These are phyloP conservation scores for Thecophora atra DNA, from an alignment of 2,888 invertebrate species.

Conservation along the genomic window DNA sequence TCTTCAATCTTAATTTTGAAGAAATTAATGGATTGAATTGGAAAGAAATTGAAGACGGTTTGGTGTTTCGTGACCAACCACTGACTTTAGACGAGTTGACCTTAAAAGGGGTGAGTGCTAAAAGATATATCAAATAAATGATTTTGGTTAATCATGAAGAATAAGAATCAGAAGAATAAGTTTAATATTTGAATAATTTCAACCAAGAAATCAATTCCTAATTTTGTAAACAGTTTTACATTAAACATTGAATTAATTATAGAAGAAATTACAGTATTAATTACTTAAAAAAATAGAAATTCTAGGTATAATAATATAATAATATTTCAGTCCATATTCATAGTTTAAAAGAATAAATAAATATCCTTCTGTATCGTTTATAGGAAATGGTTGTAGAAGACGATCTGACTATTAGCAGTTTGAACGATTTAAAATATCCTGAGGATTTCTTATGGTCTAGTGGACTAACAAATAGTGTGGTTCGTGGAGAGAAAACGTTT, in stretches of 20 bases:
- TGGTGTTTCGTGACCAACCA: conserved; percentile 66
- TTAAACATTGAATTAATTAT: no score
- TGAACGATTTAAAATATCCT: conserved; percentile 69
- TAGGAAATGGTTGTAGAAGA: conserved; percentile 65
- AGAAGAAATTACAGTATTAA: no score
- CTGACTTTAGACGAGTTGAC: conserved; percentile 62
- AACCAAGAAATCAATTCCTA: no score
- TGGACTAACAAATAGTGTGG: conserved; percentile 54
- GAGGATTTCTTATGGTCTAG: conserved; percentile 67
- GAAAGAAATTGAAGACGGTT: conserved; percentile 61
- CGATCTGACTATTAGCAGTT: conserved; percentile 54
- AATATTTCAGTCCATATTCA: no score
- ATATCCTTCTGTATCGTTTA: conserved; percentile 41
- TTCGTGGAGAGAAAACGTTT: conserved; percentile 68
- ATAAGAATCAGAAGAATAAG: no score
- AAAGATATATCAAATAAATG: no score
- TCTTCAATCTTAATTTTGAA: conserved; percentile 53
- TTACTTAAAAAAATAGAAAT: no score
- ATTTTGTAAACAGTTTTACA: no score
- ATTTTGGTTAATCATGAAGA: no score
- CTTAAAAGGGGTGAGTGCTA: conserved; percentile 67
- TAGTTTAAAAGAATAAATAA: no score
- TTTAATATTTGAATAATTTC: no score
- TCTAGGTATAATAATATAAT: no score
- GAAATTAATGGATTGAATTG: conserved; percentile 68